Evolutionary conservation across 1,140 invertebrate genomes (phyloP).

Genomic region (Drosophila auraria): DNA sequence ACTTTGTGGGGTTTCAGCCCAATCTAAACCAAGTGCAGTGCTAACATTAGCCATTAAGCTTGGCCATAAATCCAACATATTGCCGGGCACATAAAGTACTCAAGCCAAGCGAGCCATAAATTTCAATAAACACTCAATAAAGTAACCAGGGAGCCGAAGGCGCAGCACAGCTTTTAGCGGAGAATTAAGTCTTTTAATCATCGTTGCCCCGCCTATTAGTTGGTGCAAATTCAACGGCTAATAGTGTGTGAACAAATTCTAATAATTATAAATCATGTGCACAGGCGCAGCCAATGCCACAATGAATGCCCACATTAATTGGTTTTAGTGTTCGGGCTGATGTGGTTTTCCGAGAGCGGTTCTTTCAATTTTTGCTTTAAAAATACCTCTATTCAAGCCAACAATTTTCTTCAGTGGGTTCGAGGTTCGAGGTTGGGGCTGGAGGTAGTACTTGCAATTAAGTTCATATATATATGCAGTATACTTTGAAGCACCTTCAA

Average conservation of each 20-base stretch:
- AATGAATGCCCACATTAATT: background rate
- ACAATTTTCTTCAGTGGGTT: background rate
- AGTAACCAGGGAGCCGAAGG: conserved; percentile 13
- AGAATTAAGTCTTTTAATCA: conserved; percentile 64
- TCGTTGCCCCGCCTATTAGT: conserved; percentile 32
- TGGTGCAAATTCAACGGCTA: conserved; percentile 43
- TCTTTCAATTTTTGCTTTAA: background rate
- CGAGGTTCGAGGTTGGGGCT: background rate
- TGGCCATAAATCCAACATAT: conserved; percentile 58
- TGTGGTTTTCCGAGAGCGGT: background rate
- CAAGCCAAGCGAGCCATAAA: conserved; percentile 58
- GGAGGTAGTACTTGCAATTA: conserved; percentile 19
- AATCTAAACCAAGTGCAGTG: conserved; percentile 29
- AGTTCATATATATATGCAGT: conserved; percentile 5
- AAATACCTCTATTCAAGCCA: background rate
- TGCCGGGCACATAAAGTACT: conserved; percentile 56
- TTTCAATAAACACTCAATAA: conserved; percentile 75
- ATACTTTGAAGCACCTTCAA: conserved; percentile 12
- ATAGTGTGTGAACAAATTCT: conserved; percentile 51
- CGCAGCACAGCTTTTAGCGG: conserved; percentile 30
- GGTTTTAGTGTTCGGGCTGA: background rate
- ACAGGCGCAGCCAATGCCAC: too few relatives aligned
- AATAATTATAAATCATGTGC: conserved; percentile 52
- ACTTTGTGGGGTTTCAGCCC: background rate
- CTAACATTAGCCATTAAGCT: conserved; percentile 56